phyloP scores from a whole-genome alignment of 2,888 invertebrate species.

The Rhodophaea formosa region DNA sequence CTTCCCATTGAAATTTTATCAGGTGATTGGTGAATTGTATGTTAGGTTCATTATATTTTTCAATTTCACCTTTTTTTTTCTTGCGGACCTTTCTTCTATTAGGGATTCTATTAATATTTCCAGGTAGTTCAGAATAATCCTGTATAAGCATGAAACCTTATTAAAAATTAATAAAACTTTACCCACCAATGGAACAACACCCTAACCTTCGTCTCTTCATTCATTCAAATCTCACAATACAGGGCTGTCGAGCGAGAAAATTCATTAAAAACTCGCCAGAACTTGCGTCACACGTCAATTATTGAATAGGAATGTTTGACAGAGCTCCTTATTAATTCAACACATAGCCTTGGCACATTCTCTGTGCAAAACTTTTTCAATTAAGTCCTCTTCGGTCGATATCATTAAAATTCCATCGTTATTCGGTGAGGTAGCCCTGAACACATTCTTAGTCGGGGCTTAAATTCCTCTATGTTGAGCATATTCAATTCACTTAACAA shows the following conservation, averaged over 20 bases:
- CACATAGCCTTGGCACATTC: slow-evolving; percentile 57
- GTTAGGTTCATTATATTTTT: too few relatives aligned
- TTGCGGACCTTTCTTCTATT: too few relatives aligned
- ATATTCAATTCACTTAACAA: background rate
- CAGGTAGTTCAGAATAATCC: background rate
- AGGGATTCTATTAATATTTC: too few relatives aligned
- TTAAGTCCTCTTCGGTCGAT: slow-evolving; percentile 62
- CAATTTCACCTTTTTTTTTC: too few relatives aligned
- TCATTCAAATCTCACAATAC: slow-evolving; percentile 14
- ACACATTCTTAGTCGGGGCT: slow-evolving; percentile 8
- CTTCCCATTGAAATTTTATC: too few relatives aligned
- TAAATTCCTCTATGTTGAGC: slow-evolving; percentile 13
- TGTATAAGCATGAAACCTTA: background rate
- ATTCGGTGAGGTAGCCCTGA: slow-evolving; percentile 37
- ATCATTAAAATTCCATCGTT: slow-evolving; percentile 68
- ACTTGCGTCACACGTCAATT: slow-evolving; percentile 51
- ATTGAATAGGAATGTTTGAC: slow-evolving; percentile 62
- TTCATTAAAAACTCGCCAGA: slow-evolving; percentile 47
- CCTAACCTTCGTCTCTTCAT: background rate
- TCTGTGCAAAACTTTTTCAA: slow-evolving; percentile 70
- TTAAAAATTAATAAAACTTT: too few relatives aligned
- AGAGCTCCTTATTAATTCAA: slow-evolving; percentile 65
- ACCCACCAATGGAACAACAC: background rate
- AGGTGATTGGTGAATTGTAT: too few relatives aligned
- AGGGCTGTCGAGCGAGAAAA: slow-evolving; percentile 35